phyloP scores from a whole-genome alignment of 2,888 invertebrate genomes.

The Uropetala carovei region DNA sequence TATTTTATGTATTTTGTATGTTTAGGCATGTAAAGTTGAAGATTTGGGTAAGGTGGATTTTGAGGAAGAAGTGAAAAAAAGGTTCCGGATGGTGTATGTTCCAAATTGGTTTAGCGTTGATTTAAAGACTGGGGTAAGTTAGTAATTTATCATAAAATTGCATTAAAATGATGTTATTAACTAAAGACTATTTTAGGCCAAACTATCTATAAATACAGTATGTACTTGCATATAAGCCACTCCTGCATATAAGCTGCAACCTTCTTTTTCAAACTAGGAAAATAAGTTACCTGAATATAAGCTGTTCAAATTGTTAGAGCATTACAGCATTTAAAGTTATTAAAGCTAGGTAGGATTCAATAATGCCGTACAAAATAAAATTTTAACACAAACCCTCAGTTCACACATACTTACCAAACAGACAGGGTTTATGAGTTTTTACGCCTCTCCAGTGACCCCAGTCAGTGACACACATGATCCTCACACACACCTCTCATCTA shows the following conservation, averaged over 20 bases:
- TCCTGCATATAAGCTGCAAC: background rate
- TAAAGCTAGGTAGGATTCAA: too few species aligned
- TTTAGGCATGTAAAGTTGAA: slow-evolving; percentile 87
- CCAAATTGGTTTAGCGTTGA: slow-evolving; percentile 99
- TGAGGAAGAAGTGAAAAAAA: slow-evolving; percentile 94
- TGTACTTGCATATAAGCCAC: background rate
- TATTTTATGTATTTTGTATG: slow-evolving; percentile 43
- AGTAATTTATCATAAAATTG: background rate
- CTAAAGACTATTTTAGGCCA: too few species aligned
- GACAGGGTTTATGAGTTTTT: too few species aligned
- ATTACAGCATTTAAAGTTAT: too few species aligned
- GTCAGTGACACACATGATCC: too few species aligned
- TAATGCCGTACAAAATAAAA: too few species aligned
- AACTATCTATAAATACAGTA: slow-evolving; percentile 33
- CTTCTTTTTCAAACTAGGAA: background rate
- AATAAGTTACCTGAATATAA: background rate
- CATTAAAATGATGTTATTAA: too few species aligned
- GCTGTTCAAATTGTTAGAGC: too few species aligned
- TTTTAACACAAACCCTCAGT: too few species aligned
- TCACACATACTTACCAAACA: too few species aligned
- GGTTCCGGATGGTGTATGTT: slow-evolving; percentile 95
- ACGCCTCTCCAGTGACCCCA: too few species aligned
- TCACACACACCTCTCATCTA: too few species aligned
- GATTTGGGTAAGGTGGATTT: slow-evolving; percentile 94
- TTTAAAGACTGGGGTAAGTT: slow-evolving; percentile 94